Evolutionary conservation across 2,797 vertebrate species (phyloP).

Genomic region (Dipus sagitta): DNA sequence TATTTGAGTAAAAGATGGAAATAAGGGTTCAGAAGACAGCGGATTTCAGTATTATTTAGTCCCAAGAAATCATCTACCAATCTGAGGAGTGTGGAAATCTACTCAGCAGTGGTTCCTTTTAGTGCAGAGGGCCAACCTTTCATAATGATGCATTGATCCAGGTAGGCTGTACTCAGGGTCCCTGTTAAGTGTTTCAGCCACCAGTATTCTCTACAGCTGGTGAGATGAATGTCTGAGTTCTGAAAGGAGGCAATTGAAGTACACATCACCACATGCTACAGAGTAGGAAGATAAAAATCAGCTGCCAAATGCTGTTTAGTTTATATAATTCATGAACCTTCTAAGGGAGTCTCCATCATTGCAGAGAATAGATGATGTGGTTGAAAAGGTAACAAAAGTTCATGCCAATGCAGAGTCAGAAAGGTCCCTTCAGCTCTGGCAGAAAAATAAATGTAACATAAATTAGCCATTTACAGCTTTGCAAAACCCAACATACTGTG

Average conservation of each 20-base stretch:
- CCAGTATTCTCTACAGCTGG: neutral
- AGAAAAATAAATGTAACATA: slow-evolving; percentile 75
- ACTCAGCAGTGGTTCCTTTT: neutral
- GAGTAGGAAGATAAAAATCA: slow-evolving; percentile 14
- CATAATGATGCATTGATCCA: neutral
- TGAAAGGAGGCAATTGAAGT: neutral
- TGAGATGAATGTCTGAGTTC: neutral
- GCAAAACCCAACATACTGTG: slow-evolving; percentile 66
- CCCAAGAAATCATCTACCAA: neutral
- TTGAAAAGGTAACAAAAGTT: slow-evolving; percentile 62
- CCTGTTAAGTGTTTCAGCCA: neutral
- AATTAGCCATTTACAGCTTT: slow-evolving; percentile 68
- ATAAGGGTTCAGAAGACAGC: neutral
- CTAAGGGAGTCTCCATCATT: neutral
- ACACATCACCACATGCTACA: neutral
- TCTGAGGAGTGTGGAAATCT: neutral
- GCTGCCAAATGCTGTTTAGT: neutral
- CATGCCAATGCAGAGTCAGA: slow-evolving; percentile 45
- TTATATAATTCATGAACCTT: slow-evolving; percentile 39
- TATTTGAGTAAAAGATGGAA: neutral
- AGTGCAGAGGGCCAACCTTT: neutral
- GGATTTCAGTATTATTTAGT: neutral
- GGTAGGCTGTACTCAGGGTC: neutral
- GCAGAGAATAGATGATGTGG: slow-evolving; percentile 1
- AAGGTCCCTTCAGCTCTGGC: slow-evolving; percentile 23